Percentiles rank a stretch among this genome's conserved stretches.
Conservation (phyloP, 2,797 vertebrate species). For the Sitta carolinensis region DNA sequence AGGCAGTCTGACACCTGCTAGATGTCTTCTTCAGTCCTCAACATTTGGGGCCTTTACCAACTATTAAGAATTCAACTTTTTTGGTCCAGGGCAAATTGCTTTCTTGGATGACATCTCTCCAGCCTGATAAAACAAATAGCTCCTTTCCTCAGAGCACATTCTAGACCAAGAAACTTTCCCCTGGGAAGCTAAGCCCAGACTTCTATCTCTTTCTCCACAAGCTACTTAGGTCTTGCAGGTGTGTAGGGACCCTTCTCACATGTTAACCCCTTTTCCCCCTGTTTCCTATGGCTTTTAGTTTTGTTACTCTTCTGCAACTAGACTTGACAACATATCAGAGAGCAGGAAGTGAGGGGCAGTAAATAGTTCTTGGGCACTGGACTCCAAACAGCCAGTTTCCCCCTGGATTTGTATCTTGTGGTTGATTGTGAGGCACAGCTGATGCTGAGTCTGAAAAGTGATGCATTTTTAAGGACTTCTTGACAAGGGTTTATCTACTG, state of each 20-base stretch:
- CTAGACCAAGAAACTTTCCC: background rate
- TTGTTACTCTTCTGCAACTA: background rate
- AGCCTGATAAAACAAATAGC: background rate
- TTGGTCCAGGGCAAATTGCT: background rate
- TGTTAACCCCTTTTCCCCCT: background rate
- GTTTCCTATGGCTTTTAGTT: background rate
- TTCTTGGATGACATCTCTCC: background rate
- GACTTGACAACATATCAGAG: rapidly evolving
- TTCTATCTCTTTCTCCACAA: background rate
- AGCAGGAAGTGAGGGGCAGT: background rate
- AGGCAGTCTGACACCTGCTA: background rate
- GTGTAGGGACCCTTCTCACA: background rate
- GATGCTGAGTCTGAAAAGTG: background rate
- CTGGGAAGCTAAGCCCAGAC: rapidly evolving
- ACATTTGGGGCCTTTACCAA: background rate
- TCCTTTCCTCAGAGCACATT: background rate
- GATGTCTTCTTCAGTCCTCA: background rate
- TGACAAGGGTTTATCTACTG: background rate
- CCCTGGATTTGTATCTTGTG: background rate
- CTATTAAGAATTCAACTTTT: background rate
- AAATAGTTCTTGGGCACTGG: background rate
- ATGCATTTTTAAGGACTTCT: background rate
- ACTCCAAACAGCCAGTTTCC: background rate
- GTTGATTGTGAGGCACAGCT: background rate
- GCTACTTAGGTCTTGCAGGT: background rate